Evolutionary conservation across 2,113 vertebrate species (phyloP).

Genomic region (Symphodus melops): DNA sequence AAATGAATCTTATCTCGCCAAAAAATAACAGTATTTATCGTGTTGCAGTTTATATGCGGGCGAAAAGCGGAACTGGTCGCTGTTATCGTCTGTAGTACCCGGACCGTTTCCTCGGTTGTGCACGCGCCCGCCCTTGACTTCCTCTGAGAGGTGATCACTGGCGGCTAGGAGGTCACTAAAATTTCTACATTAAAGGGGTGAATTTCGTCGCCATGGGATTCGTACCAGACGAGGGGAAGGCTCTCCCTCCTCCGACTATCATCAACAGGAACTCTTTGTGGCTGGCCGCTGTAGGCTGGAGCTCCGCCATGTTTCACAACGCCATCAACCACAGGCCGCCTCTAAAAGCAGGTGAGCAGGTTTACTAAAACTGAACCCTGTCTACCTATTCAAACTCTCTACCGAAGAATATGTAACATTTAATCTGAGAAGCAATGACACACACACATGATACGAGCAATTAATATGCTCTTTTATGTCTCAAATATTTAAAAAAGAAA

Average conservation of each 20-base stretch:
- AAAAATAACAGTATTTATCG: too few relatives aligned
- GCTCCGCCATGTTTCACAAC: constrained; percentile 80
- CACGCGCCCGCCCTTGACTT: constrained; percentile 77
- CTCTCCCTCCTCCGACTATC: constrained; percentile 84
- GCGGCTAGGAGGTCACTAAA: constrained; percentile 6
- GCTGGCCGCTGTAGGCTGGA: constrained; percentile 77
- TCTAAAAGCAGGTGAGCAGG: constrained; percentile 79
- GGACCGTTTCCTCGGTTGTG: constrained; percentile 36
- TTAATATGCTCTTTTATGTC: too few relatives aligned
- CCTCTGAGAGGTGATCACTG: constrained; percentile 62
- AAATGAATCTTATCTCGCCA: too few relatives aligned
- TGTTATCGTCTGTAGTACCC: background rate
- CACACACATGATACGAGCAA: too few relatives aligned
- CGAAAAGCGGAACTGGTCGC: constrained; percentile 28
- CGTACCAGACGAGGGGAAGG: constrained; percentile 81
- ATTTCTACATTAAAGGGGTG: background rate
- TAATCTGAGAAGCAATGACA: too few relatives aligned
- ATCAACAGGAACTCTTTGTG: constrained; percentile 81
- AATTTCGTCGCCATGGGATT: constrained; percentile 74
- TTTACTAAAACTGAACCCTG: background rate
- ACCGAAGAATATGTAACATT: background rate
- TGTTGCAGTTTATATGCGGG: background rate
- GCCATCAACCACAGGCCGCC: constrained; percentile 76
- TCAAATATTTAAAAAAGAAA: background rate
- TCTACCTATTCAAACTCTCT: background rate